phyloP scores from a whole-genome alignment of 2,888 invertebrate genomes.

The Drosophila neonasuta region DNA sequence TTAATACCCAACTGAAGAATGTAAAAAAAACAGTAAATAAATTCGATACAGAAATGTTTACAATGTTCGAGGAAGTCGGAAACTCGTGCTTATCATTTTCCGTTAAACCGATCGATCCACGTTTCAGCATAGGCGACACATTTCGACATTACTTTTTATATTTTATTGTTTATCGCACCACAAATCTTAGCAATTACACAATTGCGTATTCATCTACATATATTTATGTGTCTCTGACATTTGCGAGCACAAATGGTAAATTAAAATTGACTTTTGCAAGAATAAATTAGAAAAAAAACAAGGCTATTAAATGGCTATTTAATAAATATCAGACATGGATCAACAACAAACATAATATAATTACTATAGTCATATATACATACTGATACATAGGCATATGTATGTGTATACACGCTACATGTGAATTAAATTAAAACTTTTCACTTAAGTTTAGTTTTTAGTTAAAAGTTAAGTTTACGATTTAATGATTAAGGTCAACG shows the following conservation, averaged over 20 bases:
- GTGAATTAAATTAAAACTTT: conserved; percentile 46
- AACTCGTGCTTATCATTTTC: conserved; percentile 7
- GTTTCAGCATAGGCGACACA: neutral
- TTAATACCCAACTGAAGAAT: conserved; percentile 1
- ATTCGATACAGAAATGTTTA: neutral
- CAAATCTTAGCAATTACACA: conserved; percentile 16
- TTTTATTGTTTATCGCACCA: conserved; percentile 65
- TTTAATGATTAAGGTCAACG: conserved; percentile 47
- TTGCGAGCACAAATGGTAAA: conserved; percentile 20
- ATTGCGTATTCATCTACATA: conserved; percentile 7
- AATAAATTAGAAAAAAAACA: conserved; percentile 64
- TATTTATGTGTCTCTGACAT: conserved; percentile 10
- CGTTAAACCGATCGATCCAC: neutral
- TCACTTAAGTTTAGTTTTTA: conserved; percentile 36
- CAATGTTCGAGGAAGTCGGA: neutral
- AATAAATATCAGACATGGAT: conserved; percentile 76
- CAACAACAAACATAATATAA: conserved; percentile 65
- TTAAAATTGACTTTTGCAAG: conserved; percentile 53
- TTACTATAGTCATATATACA: conserved; percentile 38
- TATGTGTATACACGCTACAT: conserved; percentile 28
- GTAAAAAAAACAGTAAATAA: neutral
- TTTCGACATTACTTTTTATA: conserved; percentile 17
- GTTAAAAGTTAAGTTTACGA: conserved; percentile 21
- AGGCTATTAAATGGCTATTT: conserved; percentile 60
- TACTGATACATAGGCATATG: conserved; percentile 17